Percentiles rank a stretch among this genome's conserved stretches.
Conservation (phyloP, 2,797 vertebrate species). For the Serranus cabrilla region DNA sequence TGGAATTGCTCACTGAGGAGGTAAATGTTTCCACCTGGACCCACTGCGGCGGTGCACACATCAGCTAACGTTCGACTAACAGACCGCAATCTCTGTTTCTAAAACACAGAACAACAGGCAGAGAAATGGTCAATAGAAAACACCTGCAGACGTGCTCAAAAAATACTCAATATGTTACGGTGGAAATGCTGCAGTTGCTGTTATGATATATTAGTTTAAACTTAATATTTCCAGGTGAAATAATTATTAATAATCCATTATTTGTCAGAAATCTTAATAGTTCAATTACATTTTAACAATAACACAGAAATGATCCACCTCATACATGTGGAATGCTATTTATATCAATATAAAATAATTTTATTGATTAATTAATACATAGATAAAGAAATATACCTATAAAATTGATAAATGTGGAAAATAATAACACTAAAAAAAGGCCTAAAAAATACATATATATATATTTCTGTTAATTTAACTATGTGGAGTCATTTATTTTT, state of each 20-base stretch:
- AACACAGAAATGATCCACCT: not conserved
- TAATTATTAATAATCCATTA: not conserved
- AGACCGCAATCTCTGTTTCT: conserved; percentile 7
- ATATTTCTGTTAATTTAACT: too few species aligned
- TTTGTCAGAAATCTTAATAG: too few species aligned
- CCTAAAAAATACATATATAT: too few species aligned
- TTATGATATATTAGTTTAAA: not conserved
- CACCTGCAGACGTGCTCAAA: accelerated
- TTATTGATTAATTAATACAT: too few species aligned
- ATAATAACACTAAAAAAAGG: too few species aligned
- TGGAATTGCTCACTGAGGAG: conserved; percentile 54
- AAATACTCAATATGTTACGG: not conserved
- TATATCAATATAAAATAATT: too few species aligned
- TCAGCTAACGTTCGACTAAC: conserved; percentile 19
- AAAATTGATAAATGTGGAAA: too few species aligned
- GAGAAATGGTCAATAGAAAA: conserved; percentile 9
- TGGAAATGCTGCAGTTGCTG: not conserved
- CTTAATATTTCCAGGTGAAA: not conserved
- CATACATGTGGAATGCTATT: not conserved
- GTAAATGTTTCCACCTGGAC: conserved; percentile 76
- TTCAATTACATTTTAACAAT: too few species aligned
- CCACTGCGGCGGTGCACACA: conserved; percentile 33
- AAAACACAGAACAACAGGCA: conserved; percentile 15
- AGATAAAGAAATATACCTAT: too few species aligned
- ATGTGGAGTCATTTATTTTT: too few species aligned